Percentiles rank a stretch among this genome's conserved stretches.
Conservation (phyloP, 2,888 invertebrate genomes). For the Patella depressa region DNA sequence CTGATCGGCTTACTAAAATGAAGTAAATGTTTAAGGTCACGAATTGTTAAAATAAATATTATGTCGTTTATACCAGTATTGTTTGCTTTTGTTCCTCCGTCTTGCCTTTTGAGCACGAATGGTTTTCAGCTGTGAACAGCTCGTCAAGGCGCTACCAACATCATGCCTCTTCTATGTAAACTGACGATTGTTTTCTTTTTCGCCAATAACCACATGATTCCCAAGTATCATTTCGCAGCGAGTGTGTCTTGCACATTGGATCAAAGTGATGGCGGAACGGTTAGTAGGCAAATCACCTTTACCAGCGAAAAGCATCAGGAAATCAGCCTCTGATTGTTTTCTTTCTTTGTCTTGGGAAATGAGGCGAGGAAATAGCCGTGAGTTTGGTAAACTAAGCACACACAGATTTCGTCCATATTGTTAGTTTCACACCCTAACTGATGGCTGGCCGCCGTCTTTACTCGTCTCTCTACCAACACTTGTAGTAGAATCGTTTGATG, state of each 20-base stretch:
- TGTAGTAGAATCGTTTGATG: constrained; percentile 13
- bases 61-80: constrained; percentile 37
- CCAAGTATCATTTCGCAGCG: constrained; percentile 22
- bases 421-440: constrained; percentile 6
- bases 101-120: constrained; percentile 27
- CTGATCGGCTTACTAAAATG: constrained; percentile 27
- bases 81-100: constrained; percentile 37
- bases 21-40: constrained; percentile 45
- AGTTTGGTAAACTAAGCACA: neutral
- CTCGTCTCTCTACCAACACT: constrained; percentile 9
- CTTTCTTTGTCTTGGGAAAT: constrained; percentile 15
- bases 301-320: constrained; percentile 6
- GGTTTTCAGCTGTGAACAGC: constrained; percentile 22
- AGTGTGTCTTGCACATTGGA: constrained; percentile 24
- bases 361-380: constrained; percentile 9
- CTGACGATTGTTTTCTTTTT: constrained; percentile 23
- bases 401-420: neutral
- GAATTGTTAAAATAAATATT: constrained; percentile 46
- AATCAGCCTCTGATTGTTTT: constrained; percentile 24
- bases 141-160: constrained; percentile 16
- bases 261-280: constrained; percentile 22
- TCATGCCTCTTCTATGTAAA: constrained; percentile 21
- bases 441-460: constrained; percentile 20
- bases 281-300: constrained; percentile 1
- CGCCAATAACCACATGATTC: constrained; percentile 21